Base-by-base conservation (phyloP, 2,113 vertebrate species). In the Nibea albiflora region DNA sequence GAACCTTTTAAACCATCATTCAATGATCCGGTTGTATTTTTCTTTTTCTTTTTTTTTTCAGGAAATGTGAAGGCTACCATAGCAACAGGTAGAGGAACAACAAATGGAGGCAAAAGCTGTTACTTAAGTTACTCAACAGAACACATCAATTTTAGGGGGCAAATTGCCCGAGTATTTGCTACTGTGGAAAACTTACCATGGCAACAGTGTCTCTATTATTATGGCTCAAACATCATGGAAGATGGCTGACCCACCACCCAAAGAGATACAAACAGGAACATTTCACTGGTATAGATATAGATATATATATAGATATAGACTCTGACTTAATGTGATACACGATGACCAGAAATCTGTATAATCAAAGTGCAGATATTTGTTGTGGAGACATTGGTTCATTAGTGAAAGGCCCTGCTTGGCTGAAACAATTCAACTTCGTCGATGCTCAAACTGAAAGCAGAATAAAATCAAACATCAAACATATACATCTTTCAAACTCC, bases 81-180 rank as follows among this genome's bases (percentile, higher is more conserved):
- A 62, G 90, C 69, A 76, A 89, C 88, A 81, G 78, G 44, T 17
- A 31, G 60, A 72, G 49, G 49, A 57, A 50, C 62, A 74, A 74
- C 71, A 84, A 68, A 77, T 63, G 2, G 11, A 60, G 22, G 71
- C 12, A 24, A 26, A 61, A 12, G 56, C 24, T 66, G 49, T 20
- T n/a, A 58, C 68, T 58, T 26, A 17, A 31, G 46, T 57, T 50
- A 22, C 28, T 73, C 60, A 4, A 26, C 74, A 69, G 11, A 64
- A 76, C 53, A 35, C 31, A 64, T 69, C 11, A 46, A 24, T 73
- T 75, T 78, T 49, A 53, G 14, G 54, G 22, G 53, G 44, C 19
- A 69, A 75, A 78, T 35, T 60, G 78, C 28, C 47, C 19, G 31
- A 65, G 60, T 47, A 60, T 64, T 77, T 64, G 50, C 42, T 56